Conservation (phyloP, 2,888 invertebrate genomes). For the Apotomis turbidana region DNA sequence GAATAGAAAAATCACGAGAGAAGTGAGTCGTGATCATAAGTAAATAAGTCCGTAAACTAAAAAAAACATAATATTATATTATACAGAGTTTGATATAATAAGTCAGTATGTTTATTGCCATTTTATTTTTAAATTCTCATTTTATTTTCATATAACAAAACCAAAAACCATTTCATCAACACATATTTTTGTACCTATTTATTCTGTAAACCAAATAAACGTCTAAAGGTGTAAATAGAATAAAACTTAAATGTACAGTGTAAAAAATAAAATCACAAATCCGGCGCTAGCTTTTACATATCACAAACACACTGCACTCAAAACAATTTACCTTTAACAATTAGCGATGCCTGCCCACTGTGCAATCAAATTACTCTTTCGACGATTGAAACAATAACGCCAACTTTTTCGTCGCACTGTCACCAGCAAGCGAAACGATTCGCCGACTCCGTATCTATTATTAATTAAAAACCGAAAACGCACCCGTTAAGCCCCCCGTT, state of each 20-base stretch:
- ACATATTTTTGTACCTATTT: too few species aligned
- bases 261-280: background rate
- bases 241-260: background rate
- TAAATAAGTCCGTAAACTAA: too few species aligned
- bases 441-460: constrained; percentile 61
- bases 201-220: too few species aligned
- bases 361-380: constrained; percentile 54
- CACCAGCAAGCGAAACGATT: constrained; percentile 56
- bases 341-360: constrained; percentile 31
- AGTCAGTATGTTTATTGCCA: too few species aligned
- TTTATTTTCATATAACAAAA: too few species aligned
- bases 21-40: too few species aligned
- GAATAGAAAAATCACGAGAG: too few species aligned
- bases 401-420: constrained; percentile 59
- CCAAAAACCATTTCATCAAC: too few species aligned
- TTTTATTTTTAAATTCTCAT: too few species aligned
- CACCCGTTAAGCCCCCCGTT: constrained; percentile 64
- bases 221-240: too few species aligned
- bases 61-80: too few species aligned
- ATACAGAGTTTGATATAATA: too few species aligned
- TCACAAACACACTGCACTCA: constrained; percentile 34
- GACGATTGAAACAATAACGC: constrained; percentile 52
- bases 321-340: constrained; percentile 46
- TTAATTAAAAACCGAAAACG: constrained; percentile 77
- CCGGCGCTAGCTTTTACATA: background rate